These are phyloP conservation scores for Caenorhabditis tropicalis DNA, from an alignment of 1,140 invertebrate species.

Conservation along the genomic window DNA sequence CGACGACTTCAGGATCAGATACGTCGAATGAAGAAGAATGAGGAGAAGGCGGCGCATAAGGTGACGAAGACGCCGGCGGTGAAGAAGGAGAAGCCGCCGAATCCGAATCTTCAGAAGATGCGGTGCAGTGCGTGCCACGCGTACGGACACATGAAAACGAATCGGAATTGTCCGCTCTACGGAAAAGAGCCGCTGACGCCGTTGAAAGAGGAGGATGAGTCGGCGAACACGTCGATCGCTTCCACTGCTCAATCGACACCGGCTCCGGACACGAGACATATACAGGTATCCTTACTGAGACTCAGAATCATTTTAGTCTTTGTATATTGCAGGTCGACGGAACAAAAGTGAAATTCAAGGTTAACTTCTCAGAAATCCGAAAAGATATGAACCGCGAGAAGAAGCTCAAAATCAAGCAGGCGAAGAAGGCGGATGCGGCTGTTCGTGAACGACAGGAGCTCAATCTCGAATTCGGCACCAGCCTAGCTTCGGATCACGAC, in stretches of 20 bases:
- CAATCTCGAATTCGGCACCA: not conserved
- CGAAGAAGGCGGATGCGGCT: not conserved
- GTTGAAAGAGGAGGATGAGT: constrained; percentile 65
- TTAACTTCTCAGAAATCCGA: constrained; percentile 1
- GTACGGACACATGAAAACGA: constrained; percentile 85
- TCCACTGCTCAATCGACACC: not conserved
- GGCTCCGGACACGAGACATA: not conserved
- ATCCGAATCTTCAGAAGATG: constrained; percentile 75
- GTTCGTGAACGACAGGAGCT: not conserved
- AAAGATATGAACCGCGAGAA: not conserved
- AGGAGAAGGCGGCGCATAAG: constrained; percentile 79
- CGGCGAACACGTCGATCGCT: not conserved
- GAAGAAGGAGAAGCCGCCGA: constrained; percentile 81
- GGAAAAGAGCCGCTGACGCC: constrained; percentile 77
- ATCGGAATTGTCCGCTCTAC: constrained; percentile 93
- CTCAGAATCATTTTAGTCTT: too few species aligned
- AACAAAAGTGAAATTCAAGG: constrained; percentile 49
- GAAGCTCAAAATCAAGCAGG: not conserved
- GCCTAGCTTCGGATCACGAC: not conserved
- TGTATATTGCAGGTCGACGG: constrained; percentile 36
- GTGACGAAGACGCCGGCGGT: constrained; percentile 79
- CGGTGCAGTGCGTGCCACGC: constrained; percentile 92
- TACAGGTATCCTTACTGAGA: too few species aligned
- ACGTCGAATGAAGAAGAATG: constrained; percentile 86
- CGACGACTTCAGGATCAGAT: constrained; percentile 94